A percentile compares a stretch with the other conserved stretches of the same genome.
phyloP scores from a whole-genome alignment of 2,888 invertebrate genomes.

The Steinernema carpocapsae region DNA sequence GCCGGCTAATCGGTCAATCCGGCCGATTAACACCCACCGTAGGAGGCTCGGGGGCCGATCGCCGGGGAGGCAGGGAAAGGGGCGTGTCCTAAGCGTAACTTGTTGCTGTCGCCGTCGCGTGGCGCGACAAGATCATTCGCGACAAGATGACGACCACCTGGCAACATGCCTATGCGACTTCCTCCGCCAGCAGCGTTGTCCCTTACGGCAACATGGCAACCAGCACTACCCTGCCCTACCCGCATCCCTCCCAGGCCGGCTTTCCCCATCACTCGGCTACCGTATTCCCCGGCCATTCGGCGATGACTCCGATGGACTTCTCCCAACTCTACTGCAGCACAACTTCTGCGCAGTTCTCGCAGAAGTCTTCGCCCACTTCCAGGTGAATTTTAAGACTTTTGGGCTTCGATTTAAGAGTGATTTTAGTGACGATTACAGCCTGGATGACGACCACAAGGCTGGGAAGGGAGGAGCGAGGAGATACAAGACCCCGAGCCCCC shows the following conservation, averaged over 20 bases:
- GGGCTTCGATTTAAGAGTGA: background rate
- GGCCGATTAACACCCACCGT: slow-evolving; percentile 30
- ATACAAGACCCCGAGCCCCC: slow-evolving; percentile 68
- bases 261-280: background rate
- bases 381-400: background rate
- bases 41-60: background rate
- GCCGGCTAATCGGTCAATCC: slow-evolving; percentile 13
- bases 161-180: slow-evolving; percentile 21
- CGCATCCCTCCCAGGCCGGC: background rate
- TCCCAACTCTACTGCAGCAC: slow-evolving; percentile 18
- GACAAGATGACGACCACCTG: slow-evolving; percentile 32
- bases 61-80: background rate
- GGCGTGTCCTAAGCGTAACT: background rate
- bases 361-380: background rate
- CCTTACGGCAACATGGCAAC: slow-evolving; percentile 22
- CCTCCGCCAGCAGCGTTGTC: background rate
- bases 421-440: background rate
- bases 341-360: background rate
- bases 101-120: slow-evolving; percentile 14
- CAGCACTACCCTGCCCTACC: background rate
- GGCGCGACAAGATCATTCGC: slow-evolving; percentile 31
- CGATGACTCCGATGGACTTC: slow-evolving; percentile 22
- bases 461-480: slow-evolving; percentile 43
- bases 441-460: background rate
- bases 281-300: slow-evolving; percentile 10